Base-by-base conservation (phyloP, 2,113 vertebrate species). In the Herpailurus yagouaroundi region DNA sequence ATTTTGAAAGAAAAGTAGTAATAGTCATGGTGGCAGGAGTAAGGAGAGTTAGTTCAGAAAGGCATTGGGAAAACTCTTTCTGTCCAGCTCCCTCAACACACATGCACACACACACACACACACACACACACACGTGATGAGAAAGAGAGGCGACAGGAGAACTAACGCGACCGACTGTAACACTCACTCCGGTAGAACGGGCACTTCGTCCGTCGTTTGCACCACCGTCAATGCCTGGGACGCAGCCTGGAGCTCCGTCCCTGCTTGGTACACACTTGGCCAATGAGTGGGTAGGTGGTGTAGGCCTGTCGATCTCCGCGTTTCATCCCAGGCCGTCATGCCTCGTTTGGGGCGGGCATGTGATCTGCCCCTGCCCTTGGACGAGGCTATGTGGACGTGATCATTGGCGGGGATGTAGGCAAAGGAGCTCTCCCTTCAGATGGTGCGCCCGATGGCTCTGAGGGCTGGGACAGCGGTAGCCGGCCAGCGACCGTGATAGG, bases 291-390 rank as follows among this genome's bases (percentile, higher is more conserved):
- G 3, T 18, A 13, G 13, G 48, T 38, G 27, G 23, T 4, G 10
- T 5, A 10, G 11, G 16, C 50, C 21, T 15, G 45, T 45, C 27
- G 55, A 13, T 69, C 0, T 5, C 19, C 1, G 48, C 36, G 0
- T 69, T 45, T 45, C 48, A 7, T 50, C 73, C 60, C 82, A 27
- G 45, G 31, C 38, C 38, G 1, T 6, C 8, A 18, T 1, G 38
- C 48, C 12, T 23, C 9, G 3, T 66, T 73, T 55, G 80, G 45
- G 25, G 45, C 0, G 9, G 52, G 19, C n/a, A 11, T 11, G 84
- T 60, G 64, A 36, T 41, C 31, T 48, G 33, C 16, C 25, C 29
- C 38, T 15, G 9, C 23, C 21, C 31, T 0, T 3, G 29, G 33
- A 89, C 4, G 4, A 80, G 18, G 31, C 38, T 60, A 12, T 50